phyloP scores from a whole-genome alignment of 2,888 invertebrate species.

The Meiosimyza decipiens region DNA sequence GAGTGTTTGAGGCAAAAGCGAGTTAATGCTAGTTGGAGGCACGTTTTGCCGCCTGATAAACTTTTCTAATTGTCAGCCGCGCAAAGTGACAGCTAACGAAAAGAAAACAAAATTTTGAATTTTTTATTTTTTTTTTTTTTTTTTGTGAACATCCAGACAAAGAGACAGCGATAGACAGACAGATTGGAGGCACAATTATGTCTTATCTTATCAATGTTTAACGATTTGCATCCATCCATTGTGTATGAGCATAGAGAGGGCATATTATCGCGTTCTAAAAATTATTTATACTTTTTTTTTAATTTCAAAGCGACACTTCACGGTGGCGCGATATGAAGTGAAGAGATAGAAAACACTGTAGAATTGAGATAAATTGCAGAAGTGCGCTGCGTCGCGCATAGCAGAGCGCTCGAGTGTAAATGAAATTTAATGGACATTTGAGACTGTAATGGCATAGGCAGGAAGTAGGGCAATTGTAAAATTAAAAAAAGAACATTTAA shows the following conservation, averaged over 20 bases:
- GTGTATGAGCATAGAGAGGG: too few relatives aligned
- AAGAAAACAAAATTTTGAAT: neutral
- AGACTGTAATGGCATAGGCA: neutral
- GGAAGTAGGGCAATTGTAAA: neutral
- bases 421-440: conserved; percentile 14
- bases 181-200: conserved; percentile 17
- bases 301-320: neutral
- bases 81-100: conserved; percentile 1
- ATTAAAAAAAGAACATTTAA: too few relatives aligned
- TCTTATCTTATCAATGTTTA: conserved; percentile 24
- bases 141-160: neutral
- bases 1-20: neutral
- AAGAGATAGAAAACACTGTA: neutral
- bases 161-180: neutral
- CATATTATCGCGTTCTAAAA: too few relatives aligned
- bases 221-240: conserved; percentile 21
- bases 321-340: neutral
- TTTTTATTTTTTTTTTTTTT: too few relatives aligned
- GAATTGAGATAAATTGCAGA: neutral
- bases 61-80: conserved; percentile 21
- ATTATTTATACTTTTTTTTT: too few relatives aligned
- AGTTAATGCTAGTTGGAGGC: neutral
- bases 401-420: neutral
- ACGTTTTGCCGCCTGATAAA: neutral
- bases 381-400: neutral